phyloP scores from a whole-genome alignment of 2,888 invertebrate genomes.

The Cyclophora albipunctata region DNA sequence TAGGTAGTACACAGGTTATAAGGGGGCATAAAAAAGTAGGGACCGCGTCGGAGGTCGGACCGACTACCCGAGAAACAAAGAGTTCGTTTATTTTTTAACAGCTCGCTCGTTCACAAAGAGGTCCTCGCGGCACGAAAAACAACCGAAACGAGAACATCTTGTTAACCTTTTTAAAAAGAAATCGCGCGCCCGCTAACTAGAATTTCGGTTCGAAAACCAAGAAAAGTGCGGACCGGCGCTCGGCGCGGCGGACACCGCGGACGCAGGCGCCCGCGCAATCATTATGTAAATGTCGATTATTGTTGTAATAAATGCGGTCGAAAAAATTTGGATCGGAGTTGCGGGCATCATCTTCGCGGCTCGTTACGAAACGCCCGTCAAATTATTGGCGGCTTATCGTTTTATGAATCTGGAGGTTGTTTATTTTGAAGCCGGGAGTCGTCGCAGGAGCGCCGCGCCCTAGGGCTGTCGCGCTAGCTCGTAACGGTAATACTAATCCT shows the following conservation, averaged over 20 bases:
- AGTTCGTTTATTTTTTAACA: constrained; percentile 76
- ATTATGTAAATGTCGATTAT: constrained; percentile 66
- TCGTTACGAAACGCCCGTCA: constrained; percentile 43
- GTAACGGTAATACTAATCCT: constrained; percentile 45
- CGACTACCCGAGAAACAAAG: constrained; percentile 75
- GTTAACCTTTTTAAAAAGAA: constrained; percentile 74
- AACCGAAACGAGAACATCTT: constrained; percentile 70
- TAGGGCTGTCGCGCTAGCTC: constrained; percentile 30
- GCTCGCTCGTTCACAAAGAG: constrained; percentile 73
- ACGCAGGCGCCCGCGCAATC: constrained; percentile 64
- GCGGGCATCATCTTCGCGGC: constrained; percentile 42
- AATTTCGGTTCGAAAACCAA: constrained; percentile 72
- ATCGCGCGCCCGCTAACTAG: constrained; percentile 71
- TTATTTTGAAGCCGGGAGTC: constrained; percentile 25
- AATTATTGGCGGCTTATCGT: constrained; percentile 43
- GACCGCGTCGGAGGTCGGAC: constrained; percentile 73
- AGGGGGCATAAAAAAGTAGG: constrained; percentile 72
- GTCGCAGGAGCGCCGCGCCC: constrained; percentile 14
- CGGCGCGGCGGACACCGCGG: constrained; percentile 35
- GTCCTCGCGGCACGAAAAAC: constrained; percentile 70
- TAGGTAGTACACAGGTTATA: constrained; percentile 75
- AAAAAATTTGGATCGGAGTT: constrained; percentile 35
- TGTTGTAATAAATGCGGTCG: constrained; percentile 46
- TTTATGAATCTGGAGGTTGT: constrained; percentile 31
- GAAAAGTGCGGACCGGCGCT: constrained; percentile 55